Evolutionary conservation across 2,888 invertebrate species (phyloP), one percentile per base, ranked within the genome.

Genomic region (Drosophila mettleri): DNA sequence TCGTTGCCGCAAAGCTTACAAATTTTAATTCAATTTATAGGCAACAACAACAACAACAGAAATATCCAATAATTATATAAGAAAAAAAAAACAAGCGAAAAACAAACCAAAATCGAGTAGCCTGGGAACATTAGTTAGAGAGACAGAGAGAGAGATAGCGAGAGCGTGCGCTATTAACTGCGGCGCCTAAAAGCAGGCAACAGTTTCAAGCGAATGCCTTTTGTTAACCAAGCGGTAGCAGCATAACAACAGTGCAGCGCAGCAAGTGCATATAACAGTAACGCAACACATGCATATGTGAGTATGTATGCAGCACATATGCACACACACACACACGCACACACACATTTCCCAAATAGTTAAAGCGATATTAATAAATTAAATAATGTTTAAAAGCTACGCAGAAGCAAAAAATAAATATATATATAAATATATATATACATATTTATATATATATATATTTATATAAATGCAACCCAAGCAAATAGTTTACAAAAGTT

Each of bases 401-500:
- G 39, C 39, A 41, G 39, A 41, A 22, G 5, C 14, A 20, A 12
- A 39, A 7, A 14, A 39, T 12, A 12, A 12, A 39, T 39, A 39
- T 38, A 38, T 38, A 10, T 18, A 38, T 18, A 18, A 18, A 18
- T 38, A 38, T 18, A 38, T 18, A 38, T 38, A 18, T 36, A 16
- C 16, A 36, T 18, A 18, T 18, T 10, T 10, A 20, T 18, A 18
- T 39, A 39, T 18, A 20, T 39, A 20, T 20, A 39, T 20, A 20
- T 20, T 2, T 18, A 41, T 41, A 14, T 22, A 34, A 41, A 27
- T 31, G 59, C 43, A 66, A 62, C 46, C 59, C 67, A 63, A 60
- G 58, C 55, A 61, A 73, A 75, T 39, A 63, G 67, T 62, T 78
- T 74, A 74, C 59, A 69, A 79, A 41, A 55, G 55, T 69, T 69